phyloP scores from a whole-genome alignment of 1,140 invertebrate species.

The Harpegnathos saltator region DNA sequence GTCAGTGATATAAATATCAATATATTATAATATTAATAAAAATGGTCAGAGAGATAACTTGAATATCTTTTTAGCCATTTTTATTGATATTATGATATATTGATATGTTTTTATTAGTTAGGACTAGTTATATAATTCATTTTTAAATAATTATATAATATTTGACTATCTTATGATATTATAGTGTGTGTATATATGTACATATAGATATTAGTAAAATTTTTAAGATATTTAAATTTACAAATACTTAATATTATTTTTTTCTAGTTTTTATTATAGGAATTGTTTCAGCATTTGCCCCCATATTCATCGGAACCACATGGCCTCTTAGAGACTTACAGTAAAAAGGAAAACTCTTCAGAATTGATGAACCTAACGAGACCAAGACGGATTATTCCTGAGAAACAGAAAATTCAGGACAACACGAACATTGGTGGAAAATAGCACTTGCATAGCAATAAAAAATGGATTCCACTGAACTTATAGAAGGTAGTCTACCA shows the following conservation, averaged over 20 bases:
- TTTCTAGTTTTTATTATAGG: slow-evolving; percentile 21
- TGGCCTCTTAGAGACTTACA: not conserved
- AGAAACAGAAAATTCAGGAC: not conserved
- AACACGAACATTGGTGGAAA: slow-evolving; percentile 18
- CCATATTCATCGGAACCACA: slow-evolving; percentile 2
- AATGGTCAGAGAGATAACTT: too few species aligned
- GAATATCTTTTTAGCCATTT: not conserved
- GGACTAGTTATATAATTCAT: not conserved
- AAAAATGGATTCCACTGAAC: slow-evolving; percentile 78
- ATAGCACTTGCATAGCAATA: slow-evolving; percentile 60
- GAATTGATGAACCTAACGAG: slow-evolving; percentile 29
- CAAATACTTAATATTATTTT: not conserved
- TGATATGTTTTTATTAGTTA: slow-evolving; percentile 12
- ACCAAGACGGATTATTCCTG: not conserved
- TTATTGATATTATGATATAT: slow-evolving; percentile 5
- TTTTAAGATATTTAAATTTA: too few species aligned
- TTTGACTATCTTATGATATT: too few species aligned
- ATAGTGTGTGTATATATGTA: too few species aligned
- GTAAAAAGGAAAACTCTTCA: not conserved
- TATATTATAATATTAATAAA: too few species aligned
- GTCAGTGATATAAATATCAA: too few species aligned
- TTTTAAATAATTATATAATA: not conserved
- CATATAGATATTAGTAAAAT: too few species aligned
- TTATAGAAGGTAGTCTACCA: slow-evolving; percentile 82
- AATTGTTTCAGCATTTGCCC: slow-evolving; percentile 30